Evolutionary conservation across 2,113 vertebrate species (phyloP), one percentile per base, ranked within the genome.

Genomic region (Falcunculus frontatus): DNA sequence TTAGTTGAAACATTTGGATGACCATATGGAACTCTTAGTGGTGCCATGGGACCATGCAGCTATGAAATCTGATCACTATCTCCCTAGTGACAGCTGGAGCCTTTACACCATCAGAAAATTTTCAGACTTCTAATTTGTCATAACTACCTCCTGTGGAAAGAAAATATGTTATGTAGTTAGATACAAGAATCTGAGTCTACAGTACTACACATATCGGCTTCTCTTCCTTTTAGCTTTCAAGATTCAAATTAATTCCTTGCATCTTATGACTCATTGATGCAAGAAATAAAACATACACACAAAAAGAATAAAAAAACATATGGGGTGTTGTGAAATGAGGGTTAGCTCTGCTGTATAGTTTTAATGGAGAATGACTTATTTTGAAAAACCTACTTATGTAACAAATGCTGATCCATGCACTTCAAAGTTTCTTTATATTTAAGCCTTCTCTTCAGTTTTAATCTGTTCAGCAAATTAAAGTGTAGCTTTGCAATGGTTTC

Each of bases 71-170:
- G 99, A 99, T 99, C 99, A 99, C 98, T 98, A 98, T 98, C 98
- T 99, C 99, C 99, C 99, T 96, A 97, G 98, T 99, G 99, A 99
- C 99, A 99, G 99, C 99, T 99, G 99, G 99, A 98, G 99, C 98
- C 99, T 99, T 99, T 99, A 99, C 98, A 99, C 99, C 99, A 99
- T 99, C 99, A 98, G 98, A 99, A 99, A 99, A 99, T 99, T 99
- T 99, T 99, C 98, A 99, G 99, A 99, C 99, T 99, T 99, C 99
- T 99, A 99, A 99, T 99, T 99, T 99, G 99, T 99, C 99, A 99
- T 99, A 99, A 99, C 99, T 99, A 99, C 99, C 99, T 99, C 99
- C 99, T 99, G 99, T 99, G 99, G 99, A 98, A 99, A 98, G 98
- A 98, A 99, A 99, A 99, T 99, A 99, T 99, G 99, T 98, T 98